These are phyloP conservation scores for Hassar affinis DNA, from an alignment of 2,113 vertebrate genomes.

Conservation along the genomic window DNA sequence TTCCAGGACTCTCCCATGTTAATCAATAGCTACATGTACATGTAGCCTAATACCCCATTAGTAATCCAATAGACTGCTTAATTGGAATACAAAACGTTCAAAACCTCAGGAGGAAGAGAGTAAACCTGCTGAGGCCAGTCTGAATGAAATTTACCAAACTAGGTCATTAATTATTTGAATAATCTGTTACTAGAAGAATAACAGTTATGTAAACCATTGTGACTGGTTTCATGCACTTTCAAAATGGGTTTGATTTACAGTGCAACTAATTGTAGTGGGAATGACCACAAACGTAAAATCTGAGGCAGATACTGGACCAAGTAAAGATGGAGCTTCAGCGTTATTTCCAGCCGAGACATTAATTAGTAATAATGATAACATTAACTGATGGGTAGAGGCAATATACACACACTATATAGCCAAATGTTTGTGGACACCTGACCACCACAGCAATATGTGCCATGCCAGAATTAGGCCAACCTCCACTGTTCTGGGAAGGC, in stretches of 20 bases:
- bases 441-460: neutral
- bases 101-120: neutral
- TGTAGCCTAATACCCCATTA: neutral
- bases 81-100: neutral
- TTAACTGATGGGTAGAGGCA: neutral
- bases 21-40: conserved; percentile 2
- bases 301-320: neutral
- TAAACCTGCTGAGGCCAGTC: neutral
- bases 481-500: neutral
- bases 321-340: neutral
- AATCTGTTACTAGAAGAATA: neutral
- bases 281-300: neutral
- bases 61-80: neutral
- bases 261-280: neutral
- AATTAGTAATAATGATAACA: neutral
- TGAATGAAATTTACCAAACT: neutral
- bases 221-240: neutral
- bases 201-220: neutral
- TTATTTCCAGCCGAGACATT: neutral
- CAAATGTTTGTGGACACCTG: neutral
- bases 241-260: neutral
- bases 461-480: neutral
- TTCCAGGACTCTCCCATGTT: neutral
- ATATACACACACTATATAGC: neutral
- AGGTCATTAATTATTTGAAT: neutral